These are phyloP conservation scores for Tachystola acroxantha DNA, from an alignment of 2,888 invertebrate genomes.

Conservation along the genomic window DNA sequence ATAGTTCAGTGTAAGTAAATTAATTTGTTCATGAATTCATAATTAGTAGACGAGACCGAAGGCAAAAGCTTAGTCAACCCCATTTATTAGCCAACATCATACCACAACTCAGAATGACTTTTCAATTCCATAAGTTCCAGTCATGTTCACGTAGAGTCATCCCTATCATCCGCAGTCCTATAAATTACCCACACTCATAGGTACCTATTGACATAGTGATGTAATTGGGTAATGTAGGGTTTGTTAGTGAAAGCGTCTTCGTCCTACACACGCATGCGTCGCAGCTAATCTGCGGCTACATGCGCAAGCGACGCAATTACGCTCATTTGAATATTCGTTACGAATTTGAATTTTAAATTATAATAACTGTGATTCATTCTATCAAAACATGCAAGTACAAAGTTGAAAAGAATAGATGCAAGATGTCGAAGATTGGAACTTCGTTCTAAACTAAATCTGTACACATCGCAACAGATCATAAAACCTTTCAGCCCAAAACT, in stretches of 20 bases:
- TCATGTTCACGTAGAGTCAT: neutral
- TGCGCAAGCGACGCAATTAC: slow-evolving; percentile 42
- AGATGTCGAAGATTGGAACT: no score
- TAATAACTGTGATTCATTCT: slow-evolving; percentile 40
- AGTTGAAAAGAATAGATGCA: no score
- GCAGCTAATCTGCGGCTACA: slow-evolving; percentile 23
- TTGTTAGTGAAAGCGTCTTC: slow-evolving; percentile 47
- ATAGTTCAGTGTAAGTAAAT: no score
- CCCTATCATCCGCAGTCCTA: slow-evolving; percentile 6
- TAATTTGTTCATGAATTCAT: no score
- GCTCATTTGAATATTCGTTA: slow-evolving; percentile 55
- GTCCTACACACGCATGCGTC: slow-evolving; percentile 39
- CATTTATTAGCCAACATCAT: no score
- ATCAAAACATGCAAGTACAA: no score
- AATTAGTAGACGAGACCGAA: no score
- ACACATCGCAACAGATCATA: no score
- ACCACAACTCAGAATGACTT: neutral
- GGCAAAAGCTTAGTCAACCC: no score
- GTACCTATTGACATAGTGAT: slow-evolving; percentile 17
- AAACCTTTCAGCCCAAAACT: no score
- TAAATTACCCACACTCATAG: slow-evolving; percentile 21
- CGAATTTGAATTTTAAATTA: slow-evolving; percentile 58
- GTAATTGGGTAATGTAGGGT: slow-evolving; percentile 39
- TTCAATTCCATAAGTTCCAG: neutral
- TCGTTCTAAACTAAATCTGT: no score